A percentile compares a stretch with the other conserved stretches of the same genome.
Conservation (phyloP, 2,888 invertebrate species). For the Euzophera pinguis region DNA sequence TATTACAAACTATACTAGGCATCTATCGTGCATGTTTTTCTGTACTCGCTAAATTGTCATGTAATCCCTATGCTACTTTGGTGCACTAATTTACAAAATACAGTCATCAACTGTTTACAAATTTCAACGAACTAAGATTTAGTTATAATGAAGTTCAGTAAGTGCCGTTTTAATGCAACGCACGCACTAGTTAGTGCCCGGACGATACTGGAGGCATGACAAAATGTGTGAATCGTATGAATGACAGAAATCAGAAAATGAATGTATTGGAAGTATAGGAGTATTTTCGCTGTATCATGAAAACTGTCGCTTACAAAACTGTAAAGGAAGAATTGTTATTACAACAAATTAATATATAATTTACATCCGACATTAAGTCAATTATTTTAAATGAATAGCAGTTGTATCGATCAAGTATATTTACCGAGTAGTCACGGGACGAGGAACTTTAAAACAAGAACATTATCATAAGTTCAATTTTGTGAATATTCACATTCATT, state of each 20-base stretch:
- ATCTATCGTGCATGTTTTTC: constrained; percentile 51
- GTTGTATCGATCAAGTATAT: constrained; percentile 6
- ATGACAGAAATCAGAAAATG: constrained; percentile 27
- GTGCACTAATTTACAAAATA: constrained; percentile 49
- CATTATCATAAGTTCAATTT: no score
- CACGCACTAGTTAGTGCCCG: constrained; percentile 38
- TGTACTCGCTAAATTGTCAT: no score
- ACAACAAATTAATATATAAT: constrained; percentile 17
- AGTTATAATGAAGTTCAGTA: constrained; percentile 14
- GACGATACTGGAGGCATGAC: constrained; percentile 38
- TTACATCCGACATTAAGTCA: neutral
- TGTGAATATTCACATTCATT: no score
- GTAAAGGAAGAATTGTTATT: constrained; percentile 33
- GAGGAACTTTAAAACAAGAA: neutral
- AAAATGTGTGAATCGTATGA: constrained; percentile 36
- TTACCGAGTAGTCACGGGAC: neutral
- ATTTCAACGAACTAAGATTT: constrained; percentile 8
- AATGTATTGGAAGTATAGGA: constrained; percentile 46
- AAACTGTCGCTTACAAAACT: constrained; percentile 28
- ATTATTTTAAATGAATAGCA: neutral
- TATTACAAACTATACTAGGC: constrained; percentile 34
- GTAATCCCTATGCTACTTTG: constrained; percentile 42
- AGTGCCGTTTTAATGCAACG: constrained; percentile 22
- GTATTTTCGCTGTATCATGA: constrained; percentile 23
- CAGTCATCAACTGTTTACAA: constrained; percentile 25